Evolutionary conservation across 2,888 invertebrate species (phyloP).

Genomic region (Baccha elongata): DNA sequence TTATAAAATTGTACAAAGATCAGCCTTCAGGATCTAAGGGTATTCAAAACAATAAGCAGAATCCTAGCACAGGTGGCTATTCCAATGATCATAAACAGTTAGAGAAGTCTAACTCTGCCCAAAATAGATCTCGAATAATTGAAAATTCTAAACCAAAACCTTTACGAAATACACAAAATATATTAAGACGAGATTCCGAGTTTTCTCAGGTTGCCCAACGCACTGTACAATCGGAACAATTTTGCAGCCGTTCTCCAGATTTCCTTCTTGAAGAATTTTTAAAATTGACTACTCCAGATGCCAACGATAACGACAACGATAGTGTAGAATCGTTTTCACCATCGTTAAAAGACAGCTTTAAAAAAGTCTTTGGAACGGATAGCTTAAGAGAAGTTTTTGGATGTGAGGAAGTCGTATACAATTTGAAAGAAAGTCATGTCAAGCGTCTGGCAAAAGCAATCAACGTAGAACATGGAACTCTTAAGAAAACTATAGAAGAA

Average conservation of each 20-base stretch:
- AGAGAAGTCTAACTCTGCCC: neutral
- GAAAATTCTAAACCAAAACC: neutral
- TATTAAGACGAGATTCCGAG: neutral
- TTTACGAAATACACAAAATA: conserved; percentile 20
- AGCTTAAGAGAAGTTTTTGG: conserved; percentile 40
- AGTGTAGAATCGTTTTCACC: conserved; percentile 25
- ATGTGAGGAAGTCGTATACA: conserved; percentile 48
- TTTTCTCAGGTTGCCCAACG: neutral
- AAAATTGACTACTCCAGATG: neutral
- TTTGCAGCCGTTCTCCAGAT: conserved; percentile 10
- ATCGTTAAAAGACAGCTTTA: conserved; percentile 32
- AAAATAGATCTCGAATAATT: neutral
- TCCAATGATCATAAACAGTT: too few species aligned
- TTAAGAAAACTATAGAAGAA: conserved; percentile 40
- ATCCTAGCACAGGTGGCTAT: too few species aligned
- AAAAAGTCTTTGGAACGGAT: conserved; percentile 55
- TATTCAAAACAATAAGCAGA: neutral
- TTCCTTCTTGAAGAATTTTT: conserved; percentile 3
- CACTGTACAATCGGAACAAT: conserved; percentile 17
- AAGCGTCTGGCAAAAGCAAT: conserved; percentile 30
- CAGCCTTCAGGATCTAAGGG: neutral
- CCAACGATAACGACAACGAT: conserved; percentile 15
- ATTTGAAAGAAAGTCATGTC: conserved; percentile 46
- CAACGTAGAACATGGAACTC: conserved; percentile 12
- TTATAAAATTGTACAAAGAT: conserved; percentile 29